phyloP scores from a whole-genome alignment of 2,888 invertebrate species.

The Camptogramma bilineatum region DNA sequence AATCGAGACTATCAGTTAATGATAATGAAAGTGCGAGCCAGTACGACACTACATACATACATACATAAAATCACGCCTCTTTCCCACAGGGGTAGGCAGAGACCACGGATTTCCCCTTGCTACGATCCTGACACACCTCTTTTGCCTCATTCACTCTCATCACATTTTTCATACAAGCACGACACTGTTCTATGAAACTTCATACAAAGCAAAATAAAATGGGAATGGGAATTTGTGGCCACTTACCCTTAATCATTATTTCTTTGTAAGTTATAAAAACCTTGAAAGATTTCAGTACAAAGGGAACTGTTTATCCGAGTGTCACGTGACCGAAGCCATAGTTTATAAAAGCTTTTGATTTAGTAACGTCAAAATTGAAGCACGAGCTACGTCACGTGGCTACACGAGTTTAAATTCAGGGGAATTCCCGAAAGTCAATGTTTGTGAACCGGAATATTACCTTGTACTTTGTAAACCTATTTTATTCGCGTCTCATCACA shows the following conservation, averaged over 20 bases:
- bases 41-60: too few species aligned
- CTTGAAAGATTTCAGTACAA: not conserved
- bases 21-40: not conserved
- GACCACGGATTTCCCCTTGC: too few species aligned
- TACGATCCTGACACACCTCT: too few species aligned
- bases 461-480: not conserved
- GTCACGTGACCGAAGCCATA: not conserved
- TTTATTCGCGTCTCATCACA: not conserved
- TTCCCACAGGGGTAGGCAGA: too few species aligned
- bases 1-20: too few species aligned
- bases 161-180: too few species aligned
- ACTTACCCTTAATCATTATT: too few species aligned
- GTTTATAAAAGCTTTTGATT: not conserved
- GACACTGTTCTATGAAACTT: not conserved
- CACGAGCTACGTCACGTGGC: conserved; percentile 8
- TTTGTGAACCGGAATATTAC: not conserved
- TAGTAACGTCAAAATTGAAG: not conserved
- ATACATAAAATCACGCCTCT: too few species aligned
- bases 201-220: not conserved
- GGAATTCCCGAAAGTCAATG: not conserved
- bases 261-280: too few species aligned
- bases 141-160: too few species aligned
- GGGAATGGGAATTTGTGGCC: not conserved
- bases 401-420: not conserved
- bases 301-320: not conserved